Conservation (phyloP, 1,140 invertebrate species). For the Monochamus saltuarius region DNA sequence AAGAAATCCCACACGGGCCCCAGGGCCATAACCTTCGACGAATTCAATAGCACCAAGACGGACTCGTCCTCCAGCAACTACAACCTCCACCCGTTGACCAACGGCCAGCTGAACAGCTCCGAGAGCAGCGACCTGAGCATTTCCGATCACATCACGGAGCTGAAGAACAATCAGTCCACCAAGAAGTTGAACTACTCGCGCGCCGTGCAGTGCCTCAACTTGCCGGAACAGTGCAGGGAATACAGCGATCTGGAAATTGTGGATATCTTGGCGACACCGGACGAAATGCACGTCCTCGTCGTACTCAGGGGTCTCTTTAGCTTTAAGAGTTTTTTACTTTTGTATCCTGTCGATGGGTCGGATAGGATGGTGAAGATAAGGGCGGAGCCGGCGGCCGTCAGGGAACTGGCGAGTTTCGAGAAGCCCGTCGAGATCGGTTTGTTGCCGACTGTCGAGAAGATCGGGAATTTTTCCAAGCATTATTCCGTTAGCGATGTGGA, state of each 20-base stretch:
- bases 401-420: conserved; percentile 63
- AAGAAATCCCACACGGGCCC: conserved; percentile 37
- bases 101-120: conserved; percentile 32
- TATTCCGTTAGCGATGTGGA: conserved; percentile 39
- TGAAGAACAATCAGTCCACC: conserved; percentile 42
- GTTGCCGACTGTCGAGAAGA: conserved; percentile 59
- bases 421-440: conserved; percentile 68
- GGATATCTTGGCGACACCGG: conserved; percentile 63
- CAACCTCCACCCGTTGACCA: conserved; percentile 28
- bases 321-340: conserved; percentile 53
- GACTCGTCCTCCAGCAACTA: conserved; percentile 36
- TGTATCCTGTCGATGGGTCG: conserved; percentile 62
- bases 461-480: conserved; percentile 34
- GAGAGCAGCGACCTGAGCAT: conserved; percentile 40
- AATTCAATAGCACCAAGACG: conserved; percentile 32
- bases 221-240: conserved; percentile 54
- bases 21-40: conserved; percentile 36
- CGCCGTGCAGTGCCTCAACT: conserved; percentile 57
- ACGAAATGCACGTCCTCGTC: conserved; percentile 65
- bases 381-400: conserved; percentile 62
- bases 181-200: conserved; percentile 49
- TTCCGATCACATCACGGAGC: conserved; percentile 48
- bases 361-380: conserved; percentile 58
- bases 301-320: conserved; percentile 54
- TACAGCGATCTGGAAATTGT: conserved; percentile 57